Percentiles rank a stretch among this genome's conserved stretches.
Evolutionary conservation across 2,113 vertebrate species (phyloP).

Genomic region (Coregonus clupeaformis): DNA sequence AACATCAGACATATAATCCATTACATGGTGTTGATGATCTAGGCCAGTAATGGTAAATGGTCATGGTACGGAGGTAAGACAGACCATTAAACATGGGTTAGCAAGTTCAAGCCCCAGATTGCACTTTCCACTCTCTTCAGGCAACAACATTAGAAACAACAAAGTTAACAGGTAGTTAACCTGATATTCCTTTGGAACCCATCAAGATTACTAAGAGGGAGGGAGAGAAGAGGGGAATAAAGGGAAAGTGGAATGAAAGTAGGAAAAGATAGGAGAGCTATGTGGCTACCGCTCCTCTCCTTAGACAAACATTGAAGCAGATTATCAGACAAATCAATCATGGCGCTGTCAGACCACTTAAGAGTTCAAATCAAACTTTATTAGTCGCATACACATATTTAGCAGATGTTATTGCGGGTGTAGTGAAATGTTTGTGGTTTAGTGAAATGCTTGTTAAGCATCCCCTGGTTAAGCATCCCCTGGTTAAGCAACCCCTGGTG

Average conservation of each 20-base stretch:
- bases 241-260: not conserved
- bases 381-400: too few species aligned
- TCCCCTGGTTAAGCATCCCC: too few species aligned
- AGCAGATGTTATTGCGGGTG: too few species aligned
- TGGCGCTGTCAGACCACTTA: conserved; percentile 16
- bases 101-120: not conserved
- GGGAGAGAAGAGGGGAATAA: not conserved
- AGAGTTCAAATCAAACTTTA: too few species aligned
- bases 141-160: too few species aligned
- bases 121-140: not conserved
- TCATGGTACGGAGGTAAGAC: not conserved
- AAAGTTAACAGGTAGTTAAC: not conserved
- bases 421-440: too few species aligned
- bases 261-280: conserved; percentile 30
- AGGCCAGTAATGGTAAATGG: too few species aligned
- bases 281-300: conserved; percentile 22
- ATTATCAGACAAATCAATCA: conserved; percentile 55
- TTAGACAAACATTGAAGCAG: conserved; percentile 24
- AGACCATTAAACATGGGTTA: not conserved
- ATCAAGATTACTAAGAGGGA: not conserved
- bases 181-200: not conserved
- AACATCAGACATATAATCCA: too few species aligned
- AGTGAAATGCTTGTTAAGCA: too few species aligned
- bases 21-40: too few species aligned
- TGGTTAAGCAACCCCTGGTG: too few species aligned